Evolutionary conservation across 1,140 invertebrate species (phyloP).

Genomic region (Reticulitermes speratus): DNA sequence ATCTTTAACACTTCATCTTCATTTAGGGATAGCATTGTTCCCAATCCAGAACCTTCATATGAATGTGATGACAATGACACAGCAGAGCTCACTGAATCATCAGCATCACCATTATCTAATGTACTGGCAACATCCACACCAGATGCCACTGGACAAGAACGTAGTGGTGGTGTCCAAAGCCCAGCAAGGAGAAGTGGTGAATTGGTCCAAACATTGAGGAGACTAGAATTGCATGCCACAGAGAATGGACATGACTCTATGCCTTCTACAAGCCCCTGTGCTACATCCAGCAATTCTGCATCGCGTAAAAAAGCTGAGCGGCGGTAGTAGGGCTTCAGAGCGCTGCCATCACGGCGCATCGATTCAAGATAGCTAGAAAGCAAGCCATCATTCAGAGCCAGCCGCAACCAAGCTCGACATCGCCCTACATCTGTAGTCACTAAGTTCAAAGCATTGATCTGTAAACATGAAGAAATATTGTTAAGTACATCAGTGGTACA

Average conservation of each 20-base stretch:
- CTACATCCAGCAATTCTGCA: constrained; percentile 73
- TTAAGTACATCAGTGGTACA: neutral
- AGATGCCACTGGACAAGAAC: constrained; percentile 62
- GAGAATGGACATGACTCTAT: constrained; percentile 76
- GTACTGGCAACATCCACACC: constrained; percentile 72
- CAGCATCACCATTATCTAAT: constrained; percentile 43
- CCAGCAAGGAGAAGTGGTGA: constrained; percentile 82
- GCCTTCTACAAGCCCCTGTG: constrained; percentile 71
- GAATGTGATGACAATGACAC: constrained; percentile 41
- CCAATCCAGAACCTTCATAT: constrained; percentile 47
- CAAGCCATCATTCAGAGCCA: constrained; percentile 85
- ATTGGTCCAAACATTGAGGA: constrained; percentile 86
- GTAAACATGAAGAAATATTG: constrained; percentile 24
- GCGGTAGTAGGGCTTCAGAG: constrained; percentile 76
- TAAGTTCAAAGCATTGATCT: constrained; percentile 35
- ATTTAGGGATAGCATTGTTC: constrained; percentile 50
- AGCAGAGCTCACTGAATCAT: constrained; percentile 41
- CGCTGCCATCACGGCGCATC: constrained; percentile 66
- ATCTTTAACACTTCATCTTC: constrained; percentile 43
- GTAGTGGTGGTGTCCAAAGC: constrained; percentile 76
- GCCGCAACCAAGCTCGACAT: constrained; percentile 85
- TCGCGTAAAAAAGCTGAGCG: constrained; percentile 77
- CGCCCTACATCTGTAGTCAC: constrained; percentile 87
- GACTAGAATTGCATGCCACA: constrained; percentile 81
- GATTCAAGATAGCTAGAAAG: constrained; percentile 82